Percentiles rank a stretch among this genome's conserved stretches.
Conservation (phyloP, 2,113 vertebrate species). For the Aviceda subcristata region DNA sequence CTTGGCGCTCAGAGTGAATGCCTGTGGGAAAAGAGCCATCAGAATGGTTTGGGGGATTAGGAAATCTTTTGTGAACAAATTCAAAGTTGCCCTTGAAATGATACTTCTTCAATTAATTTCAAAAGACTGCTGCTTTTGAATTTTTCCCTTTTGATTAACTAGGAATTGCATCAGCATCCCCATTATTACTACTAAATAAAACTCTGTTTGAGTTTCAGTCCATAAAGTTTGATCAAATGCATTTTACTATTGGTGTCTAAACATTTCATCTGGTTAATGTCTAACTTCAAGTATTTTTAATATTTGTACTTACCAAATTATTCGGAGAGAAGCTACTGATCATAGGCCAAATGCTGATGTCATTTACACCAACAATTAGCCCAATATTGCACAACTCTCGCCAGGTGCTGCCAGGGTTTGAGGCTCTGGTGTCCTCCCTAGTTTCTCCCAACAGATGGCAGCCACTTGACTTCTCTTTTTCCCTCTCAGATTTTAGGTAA, state of each 20-base stretch:
- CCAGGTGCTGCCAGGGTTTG: background rate
- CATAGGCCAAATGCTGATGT: conserved; percentile 50
- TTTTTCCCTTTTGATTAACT: conserved; percentile 10
- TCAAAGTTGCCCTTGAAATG: background rate
- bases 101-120: background rate
- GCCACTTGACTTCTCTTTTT: conserved; percentile 53
- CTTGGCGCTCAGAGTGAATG: background rate
- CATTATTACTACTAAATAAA: conserved; percentile 58
- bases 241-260: conserved; percentile 57
- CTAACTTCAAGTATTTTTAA: conserved; percentile 64
- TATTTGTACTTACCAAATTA: conserved; percentile 67
- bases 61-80: background rate
- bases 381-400: conserved; percentile 2
- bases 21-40: background rate
- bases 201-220: conserved; percentile 61
- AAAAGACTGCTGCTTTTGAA: background rate
- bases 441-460: conserved; percentile 73
- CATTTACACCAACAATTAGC: conserved; percentile 43
- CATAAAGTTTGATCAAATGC: conserved; percentile 57
- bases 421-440: background rate
- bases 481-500: background rate
- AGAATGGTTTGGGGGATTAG: background rate
- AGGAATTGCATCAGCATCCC: conserved; percentile 25
- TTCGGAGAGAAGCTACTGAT: conserved; percentile 48
- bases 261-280: conserved; percentile 62